Evolutionary conservation across 1,140 invertebrate genomes (phyloP).

Genomic region (Papilio polytes): DNA sequence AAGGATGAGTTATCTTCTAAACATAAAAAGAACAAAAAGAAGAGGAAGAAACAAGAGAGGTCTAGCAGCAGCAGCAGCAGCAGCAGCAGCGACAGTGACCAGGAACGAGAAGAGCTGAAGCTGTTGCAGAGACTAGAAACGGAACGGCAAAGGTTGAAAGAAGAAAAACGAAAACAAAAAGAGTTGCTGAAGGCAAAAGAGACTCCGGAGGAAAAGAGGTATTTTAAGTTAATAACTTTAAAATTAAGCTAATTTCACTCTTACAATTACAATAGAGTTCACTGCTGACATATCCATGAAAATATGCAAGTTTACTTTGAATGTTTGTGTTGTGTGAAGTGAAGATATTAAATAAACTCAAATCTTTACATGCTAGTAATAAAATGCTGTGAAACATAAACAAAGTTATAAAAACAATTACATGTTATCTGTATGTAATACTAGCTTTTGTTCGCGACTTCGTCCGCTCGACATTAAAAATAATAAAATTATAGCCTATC

Average conservation of each 20-base stretch:
- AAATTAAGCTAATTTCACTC: not conserved
- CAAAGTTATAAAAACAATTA: too few relatives aligned
- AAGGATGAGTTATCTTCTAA: constrained; percentile 50
- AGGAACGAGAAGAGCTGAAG: constrained; percentile 86
- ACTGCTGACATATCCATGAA: not conserved
- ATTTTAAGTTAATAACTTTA: constrained; percentile 24
- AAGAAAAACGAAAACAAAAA: constrained; percentile 90
- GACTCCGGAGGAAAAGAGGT: constrained; percentile 96
- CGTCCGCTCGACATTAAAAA: too few relatives aligned
- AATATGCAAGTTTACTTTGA: too few relatives aligned
- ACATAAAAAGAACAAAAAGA: constrained; percentile 72
- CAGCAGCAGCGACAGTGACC: constrained; percentile 76
- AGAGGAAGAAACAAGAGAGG: constrained; percentile 62
- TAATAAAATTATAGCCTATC: too few relatives aligned
- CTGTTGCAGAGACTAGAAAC: constrained; percentile 89
- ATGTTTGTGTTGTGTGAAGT: too few relatives aligned
- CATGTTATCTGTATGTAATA: too few relatives aligned
- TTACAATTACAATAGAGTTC: not conserved
- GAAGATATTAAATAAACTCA: too few relatives aligned
- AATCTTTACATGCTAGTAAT: too few relatives aligned
- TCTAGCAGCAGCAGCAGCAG: constrained; percentile 48
- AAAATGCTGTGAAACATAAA: too few relatives aligned
- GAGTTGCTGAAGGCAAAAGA: constrained; percentile 94
- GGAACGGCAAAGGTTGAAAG: constrained; percentile 86
- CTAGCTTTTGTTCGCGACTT: too few relatives aligned